Percentiles rank a stretch among this genome's conserved stretches.
Conservation (phyloP, 2,113 vertebrate genomes). For the Alligator mississippiensis region DNA sequence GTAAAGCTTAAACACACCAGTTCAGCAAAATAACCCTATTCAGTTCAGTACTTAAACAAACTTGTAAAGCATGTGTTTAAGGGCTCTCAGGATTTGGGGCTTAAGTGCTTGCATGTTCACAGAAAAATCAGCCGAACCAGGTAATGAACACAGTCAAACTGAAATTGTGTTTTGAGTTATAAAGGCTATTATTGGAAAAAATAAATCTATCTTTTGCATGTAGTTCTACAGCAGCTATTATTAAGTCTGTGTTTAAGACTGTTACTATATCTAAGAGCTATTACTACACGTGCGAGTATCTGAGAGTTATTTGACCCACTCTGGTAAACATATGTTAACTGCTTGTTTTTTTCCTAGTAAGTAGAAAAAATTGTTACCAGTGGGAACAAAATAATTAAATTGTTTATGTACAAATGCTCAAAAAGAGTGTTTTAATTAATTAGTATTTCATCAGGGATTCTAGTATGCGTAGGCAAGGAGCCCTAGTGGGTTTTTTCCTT, state of each 20-base stretch:
- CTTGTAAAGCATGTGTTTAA: background rate
- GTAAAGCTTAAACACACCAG: background rate
- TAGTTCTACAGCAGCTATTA: conserved; percentile 54
- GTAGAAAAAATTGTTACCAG: background rate
- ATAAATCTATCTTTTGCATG: conserved; percentile 33
- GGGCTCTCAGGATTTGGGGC: background rate
- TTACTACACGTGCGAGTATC: background rate
- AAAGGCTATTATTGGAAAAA: background rate
- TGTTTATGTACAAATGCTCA: background rate
- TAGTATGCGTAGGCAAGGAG: too few species aligned
- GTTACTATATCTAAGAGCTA: too few species aligned
- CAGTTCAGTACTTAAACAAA: background rate
- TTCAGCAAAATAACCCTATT: background rate
- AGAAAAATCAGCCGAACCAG: background rate
- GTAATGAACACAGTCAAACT: background rate
- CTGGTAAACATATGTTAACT: conserved; percentile 11
- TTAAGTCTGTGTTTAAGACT: too few species aligned
- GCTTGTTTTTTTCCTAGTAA: conserved; percentile 34
- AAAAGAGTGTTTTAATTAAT: conserved; percentile 6
- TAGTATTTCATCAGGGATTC: too few species aligned
- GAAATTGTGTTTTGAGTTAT: background rate
- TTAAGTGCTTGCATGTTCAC: background rate
- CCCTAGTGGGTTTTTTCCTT: too few species aligned
- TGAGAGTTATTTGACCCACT: conserved; percentile 3
- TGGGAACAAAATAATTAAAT: background rate